Percentiles rank a stretch among this genome's conserved stretches.
These are phyloP conservation scores for Enteromius trimaculatus DNA, from an alignment of 2,797 vertebrate species.

Conservation along the genomic window DNA sequence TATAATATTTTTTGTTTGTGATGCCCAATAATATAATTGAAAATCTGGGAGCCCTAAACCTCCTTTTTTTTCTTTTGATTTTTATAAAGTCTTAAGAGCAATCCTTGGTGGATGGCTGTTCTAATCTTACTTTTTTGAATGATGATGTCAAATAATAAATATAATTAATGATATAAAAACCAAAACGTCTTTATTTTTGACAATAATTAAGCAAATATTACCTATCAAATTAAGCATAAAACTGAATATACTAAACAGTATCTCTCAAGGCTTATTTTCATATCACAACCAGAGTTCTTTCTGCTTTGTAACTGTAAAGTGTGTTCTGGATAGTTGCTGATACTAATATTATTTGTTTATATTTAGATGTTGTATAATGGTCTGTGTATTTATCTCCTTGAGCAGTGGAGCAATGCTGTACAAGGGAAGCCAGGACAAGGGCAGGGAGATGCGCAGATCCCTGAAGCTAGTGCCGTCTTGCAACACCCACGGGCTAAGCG, in stretches of 20 bases:
- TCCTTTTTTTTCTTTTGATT: too few relatives aligned
- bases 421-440: constrained; percentile 60
- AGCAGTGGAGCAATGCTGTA: constrained; percentile 48
- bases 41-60: too few relatives aligned
- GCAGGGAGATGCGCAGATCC: constrained; percentile 69
- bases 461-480: constrained; percentile 74
- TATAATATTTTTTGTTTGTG: too few relatives aligned
- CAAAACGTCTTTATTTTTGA: neutral
- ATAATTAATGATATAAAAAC: too few relatives aligned
- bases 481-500: constrained; percentile 59
- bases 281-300: neutral
- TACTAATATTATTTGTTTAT: neutral
- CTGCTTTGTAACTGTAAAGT: neutral
- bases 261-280: neutral
- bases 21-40: too few relatives aligned
- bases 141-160: neutral
- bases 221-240: neutral
- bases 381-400: constrained; percentile 27
- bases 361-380: neutral
- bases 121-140: neutral
- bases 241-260: neutral
- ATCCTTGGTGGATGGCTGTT: too few relatives aligned
- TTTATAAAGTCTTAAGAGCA: too few relatives aligned
- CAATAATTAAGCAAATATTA: neutral
- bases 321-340: neutral